Evolutionary conservation across 2,888 invertebrate species (phyloP), one percentile per base, ranked within the genome.

Genomic region (Harpalus rufipes): DNA sequence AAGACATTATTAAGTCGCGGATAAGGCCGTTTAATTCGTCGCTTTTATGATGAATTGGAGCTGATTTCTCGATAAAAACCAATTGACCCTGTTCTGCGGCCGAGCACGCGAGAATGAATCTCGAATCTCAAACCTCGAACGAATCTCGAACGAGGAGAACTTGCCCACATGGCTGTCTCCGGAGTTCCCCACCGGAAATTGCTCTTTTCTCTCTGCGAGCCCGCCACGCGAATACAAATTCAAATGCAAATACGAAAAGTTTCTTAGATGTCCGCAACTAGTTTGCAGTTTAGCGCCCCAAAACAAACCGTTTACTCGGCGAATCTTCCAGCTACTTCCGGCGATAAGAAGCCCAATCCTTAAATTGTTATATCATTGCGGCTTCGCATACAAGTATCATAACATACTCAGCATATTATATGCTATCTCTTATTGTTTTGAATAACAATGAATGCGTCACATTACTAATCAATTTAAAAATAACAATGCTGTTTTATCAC

Each of bases 1-100:
- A 84, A 78, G 84, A 84, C 84, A 84, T 84, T 84, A 78, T 84
- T 74, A 83, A 74, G 78, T 61, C 76, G 78, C 63, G 61, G 81
- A 65, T 81, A 81, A 81, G 83, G 56, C 59, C 59, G 74, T 74
- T 83, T 83, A 83, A 83, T 74, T 83, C 83, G 41, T 58, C 44
- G 82, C 72, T 65, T 72, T 74, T 74, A 84, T 84, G 76, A 78
- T 84, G 84, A 78, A 78, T 84, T 76, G 63, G 78, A 63, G 63
- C 44, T 84, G 84, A 84, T 76, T 84, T 25, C 61, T 76, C 63
- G 84, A 76, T 84, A 76, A 84, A 72, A 74, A 82, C 72, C 72
- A 82, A 82, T 82, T 74, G 82, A 74, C 82, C 74, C 82, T 82
- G 83, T 83, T 83, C 76, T 39, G 61, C 5, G 16, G 41, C 16